phyloP scores from a whole-genome alignment of 2,113 vertebrate species.

The Eublepharis macularius region DNA sequence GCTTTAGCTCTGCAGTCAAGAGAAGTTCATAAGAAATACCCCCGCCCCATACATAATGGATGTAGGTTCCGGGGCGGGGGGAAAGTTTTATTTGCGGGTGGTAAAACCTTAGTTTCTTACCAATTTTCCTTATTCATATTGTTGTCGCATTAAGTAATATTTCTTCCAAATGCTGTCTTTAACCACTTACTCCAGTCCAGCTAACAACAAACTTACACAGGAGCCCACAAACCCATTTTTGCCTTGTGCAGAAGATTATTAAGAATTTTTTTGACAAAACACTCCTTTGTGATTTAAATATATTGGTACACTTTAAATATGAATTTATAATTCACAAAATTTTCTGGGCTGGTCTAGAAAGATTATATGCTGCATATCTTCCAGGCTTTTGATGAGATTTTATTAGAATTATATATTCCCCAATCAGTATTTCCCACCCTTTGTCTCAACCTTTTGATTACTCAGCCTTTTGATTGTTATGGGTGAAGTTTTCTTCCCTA shows the following conservation, averaged over 20 bases:
- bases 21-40: not conserved
- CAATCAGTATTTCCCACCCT: no score
- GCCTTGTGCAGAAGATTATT: not conserved
- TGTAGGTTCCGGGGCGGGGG: not conserved
- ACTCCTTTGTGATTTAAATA: no score
- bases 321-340: no score
- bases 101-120: not conserved
- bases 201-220: not conserved
- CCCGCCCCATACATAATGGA: not conserved
- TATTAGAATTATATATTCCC: no score
- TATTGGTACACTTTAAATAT: not conserved
- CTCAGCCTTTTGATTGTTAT: no score
- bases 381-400: no score
- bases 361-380: no score
- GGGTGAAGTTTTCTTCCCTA: no score
- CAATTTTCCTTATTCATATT: not conserved
- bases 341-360: no score
- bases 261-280: not conserved
- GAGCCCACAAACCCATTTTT: not conserved
- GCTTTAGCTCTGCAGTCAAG: not conserved
- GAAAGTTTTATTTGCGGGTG: not conserved
- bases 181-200: no score
- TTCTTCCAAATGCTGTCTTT: not conserved
- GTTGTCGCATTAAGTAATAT: not conserved
- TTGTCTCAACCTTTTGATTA: no score